Base-by-base conservation (phyloP, 2,888 invertebrate genomes). In the Noctua janthina region DNA sequence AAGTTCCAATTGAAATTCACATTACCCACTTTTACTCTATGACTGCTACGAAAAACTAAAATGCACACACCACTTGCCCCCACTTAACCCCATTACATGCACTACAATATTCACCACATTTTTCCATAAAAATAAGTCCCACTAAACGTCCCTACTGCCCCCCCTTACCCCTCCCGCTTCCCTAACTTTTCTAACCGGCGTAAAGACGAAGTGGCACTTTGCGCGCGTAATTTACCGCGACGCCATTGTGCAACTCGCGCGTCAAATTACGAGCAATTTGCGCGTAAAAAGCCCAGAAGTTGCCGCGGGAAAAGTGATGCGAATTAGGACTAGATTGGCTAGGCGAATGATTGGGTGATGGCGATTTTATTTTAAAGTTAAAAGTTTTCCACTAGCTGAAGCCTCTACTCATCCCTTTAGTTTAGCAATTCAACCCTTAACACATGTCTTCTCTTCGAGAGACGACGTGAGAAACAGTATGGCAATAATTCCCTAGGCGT, bases 181-280 rank as follows among this genome's bases (percentile, higher is more conserved):
- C 75, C 75, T 70, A 83, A 75, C 85, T 83, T 75, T 76, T 67
- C 56, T 86, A 81, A 82, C 74, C 83, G 78, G 76, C 76, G 72
- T 84, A 76, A 88, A 90, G 89, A 84, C 81, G 87, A 82, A 90
- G 90, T 90, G 90, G 54, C 87, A 88, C 90, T 90, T 86, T 85
- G 76, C 71, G 69, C 85, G 78, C 83, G 87, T 85, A 90, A 90
- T 90, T 90, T 89, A 75, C 83, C 88, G 76, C 84, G 83, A 68
- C 71, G 81, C 88, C 85, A 89, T 90, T 90, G 90, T 90, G 83
- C 84, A 73, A 69, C 81, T 84, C 79, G 85, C 79, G 84, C 86
- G 85, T 76, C 85, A 88, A 90, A 90, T 90, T 90, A 89, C 84
- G 74, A 81, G 89, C 90, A 90, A 90, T 90, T 90, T 90, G 67